A percentile compares a stretch with the other conserved stretches of the same genome.
Conservation (phyloP, 1,140 invertebrate species). For the Probaryconus sp. region DNA sequence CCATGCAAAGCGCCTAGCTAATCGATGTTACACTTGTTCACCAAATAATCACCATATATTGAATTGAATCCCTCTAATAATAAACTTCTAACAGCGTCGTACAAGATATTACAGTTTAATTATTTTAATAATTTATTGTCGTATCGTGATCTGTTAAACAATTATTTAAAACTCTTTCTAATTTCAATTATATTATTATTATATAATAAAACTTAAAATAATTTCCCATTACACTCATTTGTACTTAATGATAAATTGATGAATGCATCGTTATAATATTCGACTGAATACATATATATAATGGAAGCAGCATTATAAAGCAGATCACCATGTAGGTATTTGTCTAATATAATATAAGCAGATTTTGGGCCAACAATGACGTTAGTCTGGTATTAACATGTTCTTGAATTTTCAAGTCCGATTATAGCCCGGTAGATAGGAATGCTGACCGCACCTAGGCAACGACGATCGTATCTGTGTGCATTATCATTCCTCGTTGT, state of each 20-base stretch:
- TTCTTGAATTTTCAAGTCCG: slow-evolving; percentile 51
- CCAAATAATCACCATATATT: slow-evolving; percentile 48
- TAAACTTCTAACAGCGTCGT: slow-evolving; percentile 39
- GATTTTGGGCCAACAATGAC: slow-evolving; percentile 46
- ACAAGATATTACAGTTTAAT: slow-evolving; percentile 16
- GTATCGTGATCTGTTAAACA: no score
- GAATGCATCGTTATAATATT: slow-evolving; percentile 15
- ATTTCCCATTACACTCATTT: no score
- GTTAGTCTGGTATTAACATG: slow-evolving; percentile 51
- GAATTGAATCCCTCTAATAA: slow-evolving; percentile 39
- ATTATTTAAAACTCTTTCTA: slow-evolving; percentile 16
- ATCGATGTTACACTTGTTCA: slow-evolving; percentile 53
- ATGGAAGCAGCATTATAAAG: no score
- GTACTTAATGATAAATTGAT: no score
- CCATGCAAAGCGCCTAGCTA: slow-evolving; percentile 38
- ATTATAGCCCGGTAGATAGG: slow-evolving; percentile 34
- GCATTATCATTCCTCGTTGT: slow-evolving; percentile 38
- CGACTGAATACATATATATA: slow-evolving; percentile 6
- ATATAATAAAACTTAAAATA: no score
- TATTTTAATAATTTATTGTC: no score
- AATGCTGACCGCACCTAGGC: slow-evolving; percentile 49
- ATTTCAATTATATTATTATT: no score
- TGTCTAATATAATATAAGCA: slow-evolving; percentile 43
- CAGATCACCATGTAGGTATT: slow-evolving; percentile 15
- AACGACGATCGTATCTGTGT: slow-evolving; percentile 35